Evolutionary conservation across 2,113 vertebrate genomes (phyloP).

Genomic region (Phylloscopus trochilus): DNA sequence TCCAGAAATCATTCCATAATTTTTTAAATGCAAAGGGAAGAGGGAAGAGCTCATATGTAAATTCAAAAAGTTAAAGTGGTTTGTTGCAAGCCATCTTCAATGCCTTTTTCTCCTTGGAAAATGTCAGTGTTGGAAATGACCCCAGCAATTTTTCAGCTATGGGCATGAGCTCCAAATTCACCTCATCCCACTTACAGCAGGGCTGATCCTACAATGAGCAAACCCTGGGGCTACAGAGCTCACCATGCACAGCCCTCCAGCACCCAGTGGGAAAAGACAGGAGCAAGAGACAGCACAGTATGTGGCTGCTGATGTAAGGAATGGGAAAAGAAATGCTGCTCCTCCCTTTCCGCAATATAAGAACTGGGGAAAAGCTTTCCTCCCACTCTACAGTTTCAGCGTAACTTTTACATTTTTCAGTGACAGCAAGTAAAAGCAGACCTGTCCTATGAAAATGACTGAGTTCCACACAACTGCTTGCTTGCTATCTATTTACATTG

Average conservation of each 20-base stretch:
- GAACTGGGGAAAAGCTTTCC: neutral
- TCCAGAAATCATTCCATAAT: neutral
- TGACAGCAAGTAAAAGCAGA: neutral
- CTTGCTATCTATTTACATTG: neutral
- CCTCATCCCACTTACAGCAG: too few species aligned
- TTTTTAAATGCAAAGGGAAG: neutral
- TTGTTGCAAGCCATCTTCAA: neutral
- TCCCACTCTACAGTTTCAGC: neutral
- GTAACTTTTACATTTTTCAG: neutral
- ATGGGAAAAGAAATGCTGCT: neutral
- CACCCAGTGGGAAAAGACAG: neutral
- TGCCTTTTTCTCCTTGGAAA: neutral
- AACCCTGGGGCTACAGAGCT: accelerated
- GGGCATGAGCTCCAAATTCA: neutral
- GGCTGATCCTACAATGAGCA: neutral
- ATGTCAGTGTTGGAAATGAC: neutral
- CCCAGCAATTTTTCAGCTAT: neutral
- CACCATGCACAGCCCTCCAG: neutral
- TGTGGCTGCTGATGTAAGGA: neutral
- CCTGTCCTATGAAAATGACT: neutral
- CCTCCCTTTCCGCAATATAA: neutral
- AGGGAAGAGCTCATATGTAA: neutral
- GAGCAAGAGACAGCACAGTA: neutral
- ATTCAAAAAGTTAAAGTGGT: neutral
- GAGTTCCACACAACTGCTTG: neutral